Base-by-base conservation (phyloP, 2,113 vertebrate genomes). In the Pholis gunnellus region DNA sequence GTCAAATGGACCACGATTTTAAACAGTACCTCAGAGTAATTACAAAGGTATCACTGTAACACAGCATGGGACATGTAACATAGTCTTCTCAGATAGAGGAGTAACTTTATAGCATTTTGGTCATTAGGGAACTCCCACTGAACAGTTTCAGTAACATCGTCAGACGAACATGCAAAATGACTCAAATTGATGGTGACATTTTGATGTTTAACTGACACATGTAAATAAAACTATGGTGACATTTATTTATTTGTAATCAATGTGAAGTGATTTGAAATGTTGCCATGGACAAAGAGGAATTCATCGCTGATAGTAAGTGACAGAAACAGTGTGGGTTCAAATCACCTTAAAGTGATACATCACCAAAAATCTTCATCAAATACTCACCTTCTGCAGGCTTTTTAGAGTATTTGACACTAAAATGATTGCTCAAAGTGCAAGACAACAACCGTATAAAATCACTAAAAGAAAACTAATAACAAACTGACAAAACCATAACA, bases 341-440 rank as follows among this genome's bases (percentile, higher is more conserved):
- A 72, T 64, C 57, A 79, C 22, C 8, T 74, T 86, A 13, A 73
- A 65, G 38, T 61, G 27, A 65, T 38, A 17, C 2, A 29, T 75
- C 25, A 13, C 27, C 38, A 5, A 9, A 59, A 54, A 50, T 74
- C 2, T 40, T 42, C 57, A 56, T 42, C n/a, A 78, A 54, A 72
- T 3, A 20, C 13, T 79, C 57, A 40, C 4, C 22, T 31, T 9
- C 38, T 59, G 38, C 17, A 6, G 15, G 38, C 13, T 65, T 60
- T 34, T 18, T 17, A 18, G 65, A 64, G 46, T 42, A 72, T 79
- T 60, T 72, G 72, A 70, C 61, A 34, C 18, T 61, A 79, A 70
- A 81, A 63, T 18, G 61, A 60, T 18, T 65, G 44, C 22, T 73
- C 72, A 83, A 87, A 81, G 83, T 87, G 85, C 84, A 92, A 82